These are phyloP conservation scores for Bos indicus DNA, from an alignment of 2,113 vertebrate genomes.

Conservation along the genomic window DNA sequence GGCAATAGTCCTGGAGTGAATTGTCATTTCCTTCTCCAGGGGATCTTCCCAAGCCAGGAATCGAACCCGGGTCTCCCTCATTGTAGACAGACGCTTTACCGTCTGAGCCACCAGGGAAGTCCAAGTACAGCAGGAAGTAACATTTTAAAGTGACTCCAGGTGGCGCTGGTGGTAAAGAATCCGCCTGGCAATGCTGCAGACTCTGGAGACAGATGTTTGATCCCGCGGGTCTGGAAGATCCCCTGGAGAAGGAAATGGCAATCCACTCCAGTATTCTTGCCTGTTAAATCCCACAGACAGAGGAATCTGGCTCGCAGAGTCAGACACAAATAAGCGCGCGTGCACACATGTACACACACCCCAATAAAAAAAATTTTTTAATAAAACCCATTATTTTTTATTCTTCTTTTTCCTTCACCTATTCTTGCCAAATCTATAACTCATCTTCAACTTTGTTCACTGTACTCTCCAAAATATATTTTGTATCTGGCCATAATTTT, in stretches of 20 bases:
- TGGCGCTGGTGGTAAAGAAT: neutral
- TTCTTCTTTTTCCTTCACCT: neutral
- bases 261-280: neutral
- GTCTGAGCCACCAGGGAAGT: no score
- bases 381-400: neutral
- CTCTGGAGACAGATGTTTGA: neutral
- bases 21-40: no score
- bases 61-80: no score
- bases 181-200: neutral
- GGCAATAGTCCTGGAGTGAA: no score
- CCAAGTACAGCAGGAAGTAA: neutral
- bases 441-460: neutral
- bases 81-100: no score
- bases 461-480: neutral
- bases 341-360: neutral
- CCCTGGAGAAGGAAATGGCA: neutral
- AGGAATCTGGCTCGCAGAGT: neutral
- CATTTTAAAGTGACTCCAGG: neutral
- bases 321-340: fast-evolving
- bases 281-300: neutral
- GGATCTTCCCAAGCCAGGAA: no score
- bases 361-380: neutral
- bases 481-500: neutral
- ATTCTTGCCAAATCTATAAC: neutral
- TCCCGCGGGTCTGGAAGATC: neutral